Evolutionary conservation across 2,113 vertebrate genomes (phyloP).

Genomic region (Peromyscus polionotus): DNA sequence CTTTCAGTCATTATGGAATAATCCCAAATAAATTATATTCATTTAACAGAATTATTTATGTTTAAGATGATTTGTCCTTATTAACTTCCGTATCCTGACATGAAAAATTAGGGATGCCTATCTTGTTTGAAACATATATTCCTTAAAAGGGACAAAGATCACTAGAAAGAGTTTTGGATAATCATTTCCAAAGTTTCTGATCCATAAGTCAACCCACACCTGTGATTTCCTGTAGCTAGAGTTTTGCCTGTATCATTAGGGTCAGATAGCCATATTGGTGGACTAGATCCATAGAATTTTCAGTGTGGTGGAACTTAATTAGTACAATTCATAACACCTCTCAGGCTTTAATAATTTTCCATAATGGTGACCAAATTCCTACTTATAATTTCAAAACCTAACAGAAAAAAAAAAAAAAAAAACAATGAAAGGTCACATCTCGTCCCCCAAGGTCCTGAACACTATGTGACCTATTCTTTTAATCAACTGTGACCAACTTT

Average conservation of each 20-base stretch:
- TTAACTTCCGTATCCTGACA: neutral
- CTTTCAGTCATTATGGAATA: neutral
- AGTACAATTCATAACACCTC: neutral
- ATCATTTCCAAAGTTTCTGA: neutral
- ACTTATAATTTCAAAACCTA: neutral
- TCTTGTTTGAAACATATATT: conserved; percentile 22
- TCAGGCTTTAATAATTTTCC: neutral
- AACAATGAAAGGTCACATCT: neutral
- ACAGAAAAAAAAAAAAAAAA: neutral
- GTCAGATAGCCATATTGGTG: neutral
- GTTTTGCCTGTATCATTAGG: neutral
- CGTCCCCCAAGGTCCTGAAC: neutral
- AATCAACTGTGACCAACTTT: neutral
- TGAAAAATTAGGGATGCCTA: neutral
- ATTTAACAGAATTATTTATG: neutral
- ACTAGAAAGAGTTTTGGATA: neutral
- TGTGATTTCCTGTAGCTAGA: neutral
- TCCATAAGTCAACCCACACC: neutral
- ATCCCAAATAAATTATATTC: neutral
- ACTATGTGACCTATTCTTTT: neutral
- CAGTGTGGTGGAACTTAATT: no score
- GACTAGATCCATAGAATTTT: neutral
- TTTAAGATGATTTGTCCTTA: neutral
- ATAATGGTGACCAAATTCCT: neutral
- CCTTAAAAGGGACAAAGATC: neutral